Evolutionary conservation across 35 echinoderm and acorn worm species (phyloP).

Genomic region (Patiria miniata): DNA sequence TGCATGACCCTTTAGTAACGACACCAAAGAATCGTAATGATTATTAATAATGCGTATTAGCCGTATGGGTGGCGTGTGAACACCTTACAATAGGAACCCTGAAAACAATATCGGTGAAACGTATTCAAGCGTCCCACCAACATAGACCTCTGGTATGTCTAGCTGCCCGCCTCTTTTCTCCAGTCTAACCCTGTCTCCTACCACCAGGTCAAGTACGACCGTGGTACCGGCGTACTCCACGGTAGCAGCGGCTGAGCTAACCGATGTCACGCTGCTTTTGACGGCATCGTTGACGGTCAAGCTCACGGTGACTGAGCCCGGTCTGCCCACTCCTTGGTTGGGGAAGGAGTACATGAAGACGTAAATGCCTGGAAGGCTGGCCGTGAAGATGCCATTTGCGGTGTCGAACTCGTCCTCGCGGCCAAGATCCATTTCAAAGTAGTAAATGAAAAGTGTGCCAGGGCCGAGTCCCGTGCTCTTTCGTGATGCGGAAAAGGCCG

Average conservation of each 20-base stretch:
- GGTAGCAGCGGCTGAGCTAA: neutral
- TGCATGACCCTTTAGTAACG: no score
- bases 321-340: neutral
- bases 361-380: neutral
- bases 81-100: neutral
- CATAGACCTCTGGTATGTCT: neutral
- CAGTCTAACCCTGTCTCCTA: neutral
- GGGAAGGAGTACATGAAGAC: slow-evolving; percentile 21
- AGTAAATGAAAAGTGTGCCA: neutral
- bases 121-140: neutral
- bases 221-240: neutral
- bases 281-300: neutral
- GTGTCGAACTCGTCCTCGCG: neutral
- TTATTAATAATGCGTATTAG: no score
- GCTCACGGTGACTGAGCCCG: neutral
- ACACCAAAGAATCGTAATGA: no score
- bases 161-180: neutral
- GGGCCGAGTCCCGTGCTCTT: neutral
- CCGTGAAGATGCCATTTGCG: neutral
- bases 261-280: neutral
- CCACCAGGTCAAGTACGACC: neutral
- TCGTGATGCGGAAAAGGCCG: neutral
- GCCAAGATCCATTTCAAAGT: neutral
- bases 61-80: no score
- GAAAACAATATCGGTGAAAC: neutral